Conservation (phyloP, 2,113 vertebrate species). For the Shinisaurus crocodilurus region DNA sequence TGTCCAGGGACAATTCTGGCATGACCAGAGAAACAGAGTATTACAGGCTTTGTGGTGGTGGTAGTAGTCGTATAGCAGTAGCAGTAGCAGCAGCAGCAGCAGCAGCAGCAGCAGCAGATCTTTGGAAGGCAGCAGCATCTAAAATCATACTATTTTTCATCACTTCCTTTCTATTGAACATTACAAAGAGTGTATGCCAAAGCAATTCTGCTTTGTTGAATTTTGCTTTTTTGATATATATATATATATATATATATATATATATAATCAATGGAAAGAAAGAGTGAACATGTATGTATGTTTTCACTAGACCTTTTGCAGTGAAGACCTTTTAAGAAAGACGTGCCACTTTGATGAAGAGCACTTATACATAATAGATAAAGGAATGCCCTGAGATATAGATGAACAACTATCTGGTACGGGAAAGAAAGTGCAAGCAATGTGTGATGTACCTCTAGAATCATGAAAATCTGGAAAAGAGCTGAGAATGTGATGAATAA, state of each 20-base stretch:
- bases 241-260: conserved; percentile 33
- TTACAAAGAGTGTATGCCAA: not conserved
- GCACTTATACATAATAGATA: conserved; percentile 32
- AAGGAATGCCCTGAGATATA: conserved; percentile 41
- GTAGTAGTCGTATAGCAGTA: not conserved
- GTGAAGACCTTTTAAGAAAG: conserved; percentile 31
- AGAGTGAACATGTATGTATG: not conserved
- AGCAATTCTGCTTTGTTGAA: conserved; percentile 1
- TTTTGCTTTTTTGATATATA: conserved; percentile 8
- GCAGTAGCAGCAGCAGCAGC: not conserved
- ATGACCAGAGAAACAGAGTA: not conserved
- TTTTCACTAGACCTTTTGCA: conserved; percentile 9
- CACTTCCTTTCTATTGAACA: conserved; percentile 52
- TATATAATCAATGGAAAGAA: conserved; percentile 58
- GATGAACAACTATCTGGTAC: conserved; percentile 4
- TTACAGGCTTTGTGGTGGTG: not conserved
- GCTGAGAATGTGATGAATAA: not conserved
- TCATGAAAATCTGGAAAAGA: conserved; percentile 51
- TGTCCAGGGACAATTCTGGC: not conserved
- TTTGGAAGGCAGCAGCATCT: conserved; percentile 13
- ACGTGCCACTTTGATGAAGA: conserved; percentile 45
- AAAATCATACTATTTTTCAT: conserved; percentile 49
- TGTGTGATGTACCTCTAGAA: conserved; percentile 44
- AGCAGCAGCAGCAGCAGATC: not conserved
- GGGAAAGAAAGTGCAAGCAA: conserved; percentile 45